phyloP scores from a whole-genome alignment of 2,797 vertebrate genomes.

The Schizopygopsis pylzovi region DNA sequence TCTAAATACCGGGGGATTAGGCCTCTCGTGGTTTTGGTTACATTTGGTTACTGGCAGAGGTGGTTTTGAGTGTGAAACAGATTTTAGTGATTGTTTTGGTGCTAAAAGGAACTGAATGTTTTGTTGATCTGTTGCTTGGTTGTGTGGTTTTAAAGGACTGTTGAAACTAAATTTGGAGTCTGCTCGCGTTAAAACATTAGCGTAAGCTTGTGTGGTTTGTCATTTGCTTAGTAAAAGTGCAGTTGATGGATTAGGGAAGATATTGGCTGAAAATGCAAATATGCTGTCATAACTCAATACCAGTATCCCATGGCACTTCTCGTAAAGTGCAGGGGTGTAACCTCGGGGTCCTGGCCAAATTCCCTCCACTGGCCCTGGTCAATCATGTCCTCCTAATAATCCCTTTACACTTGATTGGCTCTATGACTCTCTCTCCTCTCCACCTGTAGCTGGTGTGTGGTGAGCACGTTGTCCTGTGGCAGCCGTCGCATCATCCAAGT shows the following conservation, averaged over 20 bases:
- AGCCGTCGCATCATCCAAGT: too few relatives aligned
- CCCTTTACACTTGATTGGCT: too few relatives aligned
- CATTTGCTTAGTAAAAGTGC: constrained; percentile 20
- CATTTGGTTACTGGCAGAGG: neutral
- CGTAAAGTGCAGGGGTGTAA: too few relatives aligned
- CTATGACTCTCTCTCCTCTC: too few relatives aligned
- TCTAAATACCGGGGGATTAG: constrained; percentile 16
- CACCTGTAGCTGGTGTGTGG: too few relatives aligned
- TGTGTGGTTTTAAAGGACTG: neutral
- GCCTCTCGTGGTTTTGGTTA: neutral
- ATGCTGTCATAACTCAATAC: constrained; percentile 50
- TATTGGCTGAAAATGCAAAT: constrained; percentile 33
- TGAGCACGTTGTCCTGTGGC: too few relatives aligned
- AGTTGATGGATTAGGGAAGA: constrained; percentile 20
- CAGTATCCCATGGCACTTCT: too few relatives aligned
- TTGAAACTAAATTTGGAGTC: neutral
- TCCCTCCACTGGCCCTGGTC: too few relatives aligned
- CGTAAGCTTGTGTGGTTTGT: constrained; percentile 19
- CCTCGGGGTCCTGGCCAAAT: too few relatives aligned
- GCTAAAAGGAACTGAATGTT: neutral
- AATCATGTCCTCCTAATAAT: too few relatives aligned
- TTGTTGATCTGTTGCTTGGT: neutral
- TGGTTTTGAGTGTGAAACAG: neutral
- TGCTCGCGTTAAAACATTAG: neutral
- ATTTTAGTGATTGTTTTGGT: constrained; percentile 8